Evolutionary conservation across 2,888 invertebrate genomes (phyloP), one percentile per base, ranked within the genome.

Genomic region (Agriopis aurantiaria): DNA sequence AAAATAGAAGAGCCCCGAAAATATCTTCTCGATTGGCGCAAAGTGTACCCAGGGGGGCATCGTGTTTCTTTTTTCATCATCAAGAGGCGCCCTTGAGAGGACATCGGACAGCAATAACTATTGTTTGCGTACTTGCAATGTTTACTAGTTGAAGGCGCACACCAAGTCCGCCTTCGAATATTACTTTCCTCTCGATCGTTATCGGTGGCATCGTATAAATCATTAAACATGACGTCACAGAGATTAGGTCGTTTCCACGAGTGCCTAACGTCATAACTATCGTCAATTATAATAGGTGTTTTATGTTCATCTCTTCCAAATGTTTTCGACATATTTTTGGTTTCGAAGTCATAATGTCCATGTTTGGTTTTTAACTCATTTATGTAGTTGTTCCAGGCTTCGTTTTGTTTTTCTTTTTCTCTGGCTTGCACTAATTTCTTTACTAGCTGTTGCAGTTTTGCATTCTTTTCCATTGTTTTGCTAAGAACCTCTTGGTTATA

Each of bases 301-400:
- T 8, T 57, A 46, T 14, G 46, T 33, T 62, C 23, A 11, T 83
- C 78, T 23, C 72, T 72, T 9, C 72, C 23, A 0, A 11, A 40
- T 11, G 58, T 48, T 33, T 52, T 65, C 10, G 65, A 41, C 46
- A 48, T 65, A 2, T 40, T 62, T 51, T 41, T 68, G 11, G 49
- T 41, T 49, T 69, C 52, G 6, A 57, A 45, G 11, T 46, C 33
- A 11, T 58, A 33, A 46, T 60, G 71, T 41, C 64, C 67, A 61
- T 90, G 86, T 76, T 85, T 91, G 66, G 81, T 86, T 71, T 86
- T 88, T 48, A 91, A 78, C 49, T 85, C 80, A 53, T 89, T 88
- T n/a, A 93, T 88, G 57, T 87, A 91, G 65, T 88, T 90, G 71
- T 90, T 88, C 88, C 90, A 91, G 1, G 80, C 75, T 67, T 87